Base-by-base conservation (phyloP, 2,797 vertebrate genomes). In the Siniperca obscura region DNA sequence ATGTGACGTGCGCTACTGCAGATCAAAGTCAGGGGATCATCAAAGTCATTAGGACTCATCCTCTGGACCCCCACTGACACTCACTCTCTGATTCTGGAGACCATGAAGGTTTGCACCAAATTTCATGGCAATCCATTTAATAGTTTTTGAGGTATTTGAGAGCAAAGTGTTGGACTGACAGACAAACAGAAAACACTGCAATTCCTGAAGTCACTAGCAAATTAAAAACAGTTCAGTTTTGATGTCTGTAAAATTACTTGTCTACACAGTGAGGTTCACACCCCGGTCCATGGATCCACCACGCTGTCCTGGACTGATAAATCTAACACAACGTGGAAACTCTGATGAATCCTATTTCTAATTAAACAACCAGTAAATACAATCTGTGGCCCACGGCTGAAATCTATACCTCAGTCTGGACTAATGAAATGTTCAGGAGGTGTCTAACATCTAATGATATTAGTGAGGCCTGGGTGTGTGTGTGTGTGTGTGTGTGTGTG, bases 311-410 rank as follows among this genome's bases (percentile, higher is more conserved):
- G 9, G 42, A 36, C 73, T 74, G 75, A 82, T 74, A 78, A n/a
- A 87, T 80, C 42, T 3, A 73, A 71, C 48, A 64, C 69, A 61
- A 76, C 50, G 7, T 46, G 77, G 75, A 82, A 76, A 76, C 78
- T 56, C 76, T 48, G 60, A 89, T 81, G 25, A 87, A 83, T 88
- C 76, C 67, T 5, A 82, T 88, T 85, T 81, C 83, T 92, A 90
- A 92, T 93, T 91, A 86, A 86, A 84, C 66, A 76, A 57, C 67
- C 73, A 55, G 75, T 27, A 78, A 85, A 85, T 52, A 53, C 78
- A 75, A 88, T 81, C 82, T 69, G 78, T 68, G 74, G 73, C 89
- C 82, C 0, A 52, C 30, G 9, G 87, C 87, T 73, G 62, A 76
- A 73, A 93, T 93, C 89, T 70, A 89, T 91, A 82, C 59, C 30